These are phyloP conservation scores for Troglohyphantes excavatus DNA, from an alignment of 2,888 invertebrate species.

Conservation along the genomic window DNA sequence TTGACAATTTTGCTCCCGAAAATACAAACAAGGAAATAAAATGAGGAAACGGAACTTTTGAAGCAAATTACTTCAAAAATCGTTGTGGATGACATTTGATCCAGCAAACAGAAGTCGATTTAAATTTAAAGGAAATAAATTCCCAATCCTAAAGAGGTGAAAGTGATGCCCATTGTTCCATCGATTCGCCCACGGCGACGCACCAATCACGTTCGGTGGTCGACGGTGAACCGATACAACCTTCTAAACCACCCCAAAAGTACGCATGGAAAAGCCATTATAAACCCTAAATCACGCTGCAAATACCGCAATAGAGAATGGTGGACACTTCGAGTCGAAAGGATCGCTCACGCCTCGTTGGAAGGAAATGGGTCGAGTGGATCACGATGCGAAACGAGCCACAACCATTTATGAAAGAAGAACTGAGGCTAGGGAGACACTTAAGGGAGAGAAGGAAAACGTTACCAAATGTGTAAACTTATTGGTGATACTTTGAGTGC, in stretches of 20 bases:
- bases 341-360: conserved; percentile 26
- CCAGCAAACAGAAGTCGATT: too few relatives aligned
- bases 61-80: too few relatives aligned
- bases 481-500: not conserved
- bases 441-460: not conserved
- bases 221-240: not conserved
- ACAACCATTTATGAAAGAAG: too few relatives aligned
- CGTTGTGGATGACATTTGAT: too few relatives aligned
- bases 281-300: conserved; percentile 34
- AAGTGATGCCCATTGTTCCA: too few relatives aligned
- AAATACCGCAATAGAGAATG: not conserved
- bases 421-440: too few relatives aligned
- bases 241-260: conserved; percentile 21
- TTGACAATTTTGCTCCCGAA: too few relatives aligned
- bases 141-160: too few relatives aligned
- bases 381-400: not conserved
- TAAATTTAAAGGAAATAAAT: too few relatives aligned
- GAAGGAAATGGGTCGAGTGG: conserved; percentile 25
- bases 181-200: not conserved
- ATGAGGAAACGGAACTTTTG: too few relatives aligned
- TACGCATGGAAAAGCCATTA: conserved; percentile 15
- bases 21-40: too few relatives aligned
- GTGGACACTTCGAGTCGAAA: not conserved
- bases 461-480: not conserved
- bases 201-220: not conserved